Percentiles rank a stretch among this genome's conserved stretches.
These are phyloP conservation scores for Clanis bilineata DNA, from an alignment of 2,888 invertebrate species.

Conservation along the genomic window DNA sequence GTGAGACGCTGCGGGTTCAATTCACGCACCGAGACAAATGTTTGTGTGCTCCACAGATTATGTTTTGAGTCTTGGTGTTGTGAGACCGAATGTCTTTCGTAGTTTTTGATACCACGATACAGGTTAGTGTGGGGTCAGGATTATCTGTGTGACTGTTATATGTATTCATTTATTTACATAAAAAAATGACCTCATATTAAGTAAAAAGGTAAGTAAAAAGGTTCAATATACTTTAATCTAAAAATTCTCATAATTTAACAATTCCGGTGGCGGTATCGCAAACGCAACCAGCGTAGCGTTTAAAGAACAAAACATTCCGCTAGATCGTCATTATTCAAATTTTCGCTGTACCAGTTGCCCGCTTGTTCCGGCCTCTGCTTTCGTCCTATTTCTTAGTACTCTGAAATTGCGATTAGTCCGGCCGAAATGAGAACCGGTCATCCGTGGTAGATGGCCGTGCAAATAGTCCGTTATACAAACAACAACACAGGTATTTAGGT, in stretches of 20 bases:
- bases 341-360: conserved; percentile 79
- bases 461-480: conserved; percentile 73
- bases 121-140: too few species aligned
- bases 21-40: too few species aligned
- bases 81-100: too few species aligned
- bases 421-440: conserved; percentile 74
- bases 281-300: conserved; percentile 70
- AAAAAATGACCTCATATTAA: too few species aligned
- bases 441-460: conserved; percentile 77
- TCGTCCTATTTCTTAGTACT: conserved; percentile 73
- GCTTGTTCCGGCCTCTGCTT: conserved; percentile 78
- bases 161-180: too few species aligned
- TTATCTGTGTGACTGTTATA: too few species aligned
- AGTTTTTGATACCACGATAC: too few species aligned
- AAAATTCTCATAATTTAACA: conserved; percentile 28
- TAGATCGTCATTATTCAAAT: conserved; percentile 80
- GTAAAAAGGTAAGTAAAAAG: not conserved
- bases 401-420: conserved; percentile 79
- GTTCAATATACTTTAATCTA: conserved; percentile 39
- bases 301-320: conserved; percentile 72
- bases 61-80: too few species aligned
- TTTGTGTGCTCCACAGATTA: too few species aligned
- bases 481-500: conserved; percentile 48
- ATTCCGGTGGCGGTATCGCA: conserved; percentile 28
- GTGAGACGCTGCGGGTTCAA: too few species aligned